Conservation (phyloP, 2,113 vertebrate species). For the Gallinago jamesoni region DNA sequence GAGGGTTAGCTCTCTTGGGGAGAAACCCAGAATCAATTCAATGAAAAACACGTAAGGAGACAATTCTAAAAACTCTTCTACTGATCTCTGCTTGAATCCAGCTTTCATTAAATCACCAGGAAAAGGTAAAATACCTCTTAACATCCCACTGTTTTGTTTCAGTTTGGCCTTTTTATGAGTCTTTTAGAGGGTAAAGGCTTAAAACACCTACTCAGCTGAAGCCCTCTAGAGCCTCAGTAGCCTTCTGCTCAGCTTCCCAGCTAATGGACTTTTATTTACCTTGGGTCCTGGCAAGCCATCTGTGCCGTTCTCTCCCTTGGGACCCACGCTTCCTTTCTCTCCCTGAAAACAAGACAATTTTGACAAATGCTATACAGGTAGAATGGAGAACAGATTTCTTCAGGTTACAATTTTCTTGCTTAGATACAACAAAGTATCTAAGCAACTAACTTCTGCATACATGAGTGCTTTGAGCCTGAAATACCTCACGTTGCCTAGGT, state of each 20-base stretch:
- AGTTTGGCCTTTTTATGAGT: neutral
- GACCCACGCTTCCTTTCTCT: constrained; percentile 62
- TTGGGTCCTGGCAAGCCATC: constrained; percentile 66
- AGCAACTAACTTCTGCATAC: neutral
- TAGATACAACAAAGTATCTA: neutral
- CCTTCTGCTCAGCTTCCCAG: neutral
- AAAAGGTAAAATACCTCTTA: neutral
- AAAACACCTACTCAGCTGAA: neutral
- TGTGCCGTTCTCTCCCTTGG: constrained; percentile 62
- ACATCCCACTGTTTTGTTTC: neutral
- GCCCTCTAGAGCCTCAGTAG: neutral
- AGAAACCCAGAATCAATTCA: neutral
- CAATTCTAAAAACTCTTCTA: neutral
- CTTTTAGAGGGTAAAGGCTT: neutral
- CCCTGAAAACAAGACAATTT: constrained; percentile 59
- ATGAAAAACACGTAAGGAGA: neutral
- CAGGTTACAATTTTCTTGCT: neutral
- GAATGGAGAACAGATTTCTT: neutral
- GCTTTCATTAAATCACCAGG: neutral
- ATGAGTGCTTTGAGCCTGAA: neutral
- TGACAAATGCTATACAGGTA: neutral
- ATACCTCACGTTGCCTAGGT: neutral
- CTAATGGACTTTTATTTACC: constrained; percentile 31
- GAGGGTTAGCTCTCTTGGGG: neutral
- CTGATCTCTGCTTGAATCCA: neutral